Conservation (phyloP, 2,797 vertebrate species). For the Onychomys torridus region DNA sequence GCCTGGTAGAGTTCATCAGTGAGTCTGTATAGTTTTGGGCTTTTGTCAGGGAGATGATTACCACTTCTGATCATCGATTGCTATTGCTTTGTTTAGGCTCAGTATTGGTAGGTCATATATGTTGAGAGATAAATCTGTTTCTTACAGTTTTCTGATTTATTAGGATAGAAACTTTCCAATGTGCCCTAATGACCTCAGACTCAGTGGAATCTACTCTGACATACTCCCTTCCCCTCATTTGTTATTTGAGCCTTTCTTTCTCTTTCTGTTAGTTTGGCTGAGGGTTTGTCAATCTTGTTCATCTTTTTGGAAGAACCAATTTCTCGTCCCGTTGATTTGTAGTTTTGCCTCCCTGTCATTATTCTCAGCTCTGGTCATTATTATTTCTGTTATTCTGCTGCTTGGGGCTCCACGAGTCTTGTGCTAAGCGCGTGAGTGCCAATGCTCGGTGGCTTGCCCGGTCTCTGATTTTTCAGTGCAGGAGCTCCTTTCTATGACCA, state of each 20-base stretch:
- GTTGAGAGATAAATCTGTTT: background rate
- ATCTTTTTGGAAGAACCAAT: background rate
- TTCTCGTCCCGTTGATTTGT: background rate
- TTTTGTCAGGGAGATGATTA: background rate
- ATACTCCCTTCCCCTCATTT: background rate
- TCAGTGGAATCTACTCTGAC: background rate
- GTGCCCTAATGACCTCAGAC: background rate
- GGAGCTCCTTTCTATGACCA: background rate
- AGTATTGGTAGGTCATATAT: background rate
- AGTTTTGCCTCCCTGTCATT: background rate
- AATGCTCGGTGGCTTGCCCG: accelerated
- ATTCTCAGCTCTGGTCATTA: background rate
- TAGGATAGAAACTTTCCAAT: background rate
- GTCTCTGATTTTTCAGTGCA: no score
- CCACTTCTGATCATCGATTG: background rate
- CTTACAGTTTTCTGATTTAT: background rate
- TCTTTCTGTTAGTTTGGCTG: background rate
- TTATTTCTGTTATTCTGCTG: background rate
- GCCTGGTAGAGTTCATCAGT: background rate
- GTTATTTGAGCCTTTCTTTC: background rate
- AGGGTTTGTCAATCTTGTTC: background rate
- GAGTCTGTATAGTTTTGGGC: background rate
- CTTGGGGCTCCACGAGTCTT: background rate
- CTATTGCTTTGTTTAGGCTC: background rate
- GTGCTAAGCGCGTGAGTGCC: background rate